phyloP scores from a whole-genome alignment of 2,797 vertebrate species.

The Monodelphis domestica region DNA sequence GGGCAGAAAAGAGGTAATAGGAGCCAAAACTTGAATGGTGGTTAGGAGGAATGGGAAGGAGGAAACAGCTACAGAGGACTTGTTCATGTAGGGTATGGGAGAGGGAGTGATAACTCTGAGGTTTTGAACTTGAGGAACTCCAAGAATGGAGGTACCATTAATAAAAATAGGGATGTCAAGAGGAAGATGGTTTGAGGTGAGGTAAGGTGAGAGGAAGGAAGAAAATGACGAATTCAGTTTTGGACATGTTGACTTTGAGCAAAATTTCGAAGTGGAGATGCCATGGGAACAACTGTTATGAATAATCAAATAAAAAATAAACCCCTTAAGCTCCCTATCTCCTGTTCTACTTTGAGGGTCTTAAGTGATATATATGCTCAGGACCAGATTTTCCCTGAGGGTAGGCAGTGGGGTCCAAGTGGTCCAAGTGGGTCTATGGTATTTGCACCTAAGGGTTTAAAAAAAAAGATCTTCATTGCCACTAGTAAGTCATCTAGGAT shows the following conservation, averaged over 20 bases:
- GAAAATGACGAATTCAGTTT: background rate
- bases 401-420: background rate
- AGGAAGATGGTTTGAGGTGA: background rate
- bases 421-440: background rate
- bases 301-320: too few species aligned
- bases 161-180: background rate
- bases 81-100: background rate
- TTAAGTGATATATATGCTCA: background rate
- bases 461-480: background rate
- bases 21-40: too few species aligned
- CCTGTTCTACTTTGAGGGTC: background rate
- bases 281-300: background rate
- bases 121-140: background rate
- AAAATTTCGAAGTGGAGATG: background rate
- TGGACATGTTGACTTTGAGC: background rate
- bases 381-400: background rate
- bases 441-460: background rate
- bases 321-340: background rate
- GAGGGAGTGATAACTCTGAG: background rate
- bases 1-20: too few species aligned
- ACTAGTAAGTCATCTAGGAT: background rate
- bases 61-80: too few species aligned
- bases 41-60: too few species aligned
- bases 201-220: background rate
- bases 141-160: background rate